A percentile compares a stretch with the other conserved stretches of the same genome.
phyloP scores from a whole-genome alignment of 1,140 invertebrate genomes.

The Prorops nasuta region DNA sequence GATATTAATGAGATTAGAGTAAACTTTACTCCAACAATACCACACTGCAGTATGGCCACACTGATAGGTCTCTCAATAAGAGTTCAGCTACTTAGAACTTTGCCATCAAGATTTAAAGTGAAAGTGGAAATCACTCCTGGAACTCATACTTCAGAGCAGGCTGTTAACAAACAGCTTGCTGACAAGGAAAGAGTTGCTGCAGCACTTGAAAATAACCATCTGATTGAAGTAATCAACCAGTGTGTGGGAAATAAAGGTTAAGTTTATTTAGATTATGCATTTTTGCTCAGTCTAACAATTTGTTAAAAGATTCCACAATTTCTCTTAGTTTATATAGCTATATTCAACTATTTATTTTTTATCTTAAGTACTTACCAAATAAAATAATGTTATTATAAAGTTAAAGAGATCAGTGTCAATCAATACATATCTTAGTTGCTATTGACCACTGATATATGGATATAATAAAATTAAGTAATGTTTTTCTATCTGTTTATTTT shows the following conservation, averaged over 20 bases:
- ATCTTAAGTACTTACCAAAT: too few relatives aligned
- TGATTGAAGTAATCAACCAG: constrained; percentile 93
- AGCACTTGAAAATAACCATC: constrained; percentile 88
- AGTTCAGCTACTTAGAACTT: constrained; percentile 83
- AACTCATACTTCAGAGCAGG: constrained; percentile 85
- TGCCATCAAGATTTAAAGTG: constrained; percentile 88
- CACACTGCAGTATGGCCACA: constrained; percentile 99
- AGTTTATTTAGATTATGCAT: constrained; percentile 12
- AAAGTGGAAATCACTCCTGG: constrained; percentile 89
- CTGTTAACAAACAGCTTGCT: constrained; percentile 96
- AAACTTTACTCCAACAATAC: constrained; percentile 96
- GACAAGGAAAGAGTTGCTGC: constrained; percentile 98
- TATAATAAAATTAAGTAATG: too few relatives aligned
- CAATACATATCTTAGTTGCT: too few relatives aligned
- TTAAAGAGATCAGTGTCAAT: too few relatives aligned
- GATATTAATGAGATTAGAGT: constrained; percentile 71
- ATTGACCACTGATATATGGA: too few relatives aligned
- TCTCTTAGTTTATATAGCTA: too few relatives aligned
- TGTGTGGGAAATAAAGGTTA: constrained; percentile 65
- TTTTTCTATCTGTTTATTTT: too few relatives aligned
- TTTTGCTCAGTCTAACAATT: constrained; percentile 9
- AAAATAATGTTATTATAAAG: too few relatives aligned
- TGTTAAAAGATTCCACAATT: too few relatives aligned
- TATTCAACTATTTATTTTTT: too few relatives aligned
- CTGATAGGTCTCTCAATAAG: constrained; percentile 87